Evolutionary conservation across 2,113 vertebrate species (phyloP), one percentile per base, ranked within the genome.

Genomic region (Poeciliopsis occidentalis): DNA sequence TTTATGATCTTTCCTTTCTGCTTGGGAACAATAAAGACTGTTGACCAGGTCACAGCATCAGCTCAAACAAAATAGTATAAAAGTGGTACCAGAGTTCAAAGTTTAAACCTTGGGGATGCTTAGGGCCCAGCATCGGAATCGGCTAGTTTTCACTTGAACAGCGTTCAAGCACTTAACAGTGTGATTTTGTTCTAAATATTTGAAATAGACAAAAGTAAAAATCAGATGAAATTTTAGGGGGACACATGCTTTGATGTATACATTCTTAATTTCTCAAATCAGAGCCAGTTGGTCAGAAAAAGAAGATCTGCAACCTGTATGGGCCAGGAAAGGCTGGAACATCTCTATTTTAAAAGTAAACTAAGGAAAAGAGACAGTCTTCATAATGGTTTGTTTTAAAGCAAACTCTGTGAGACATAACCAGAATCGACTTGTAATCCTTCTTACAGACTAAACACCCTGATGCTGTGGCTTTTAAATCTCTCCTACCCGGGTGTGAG

Each of bases 1-100:
- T 94, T 94, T 91, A 93, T 84, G 81, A 88, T 85, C 85, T 76
- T 74, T 76, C 85, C 82, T 71, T 79, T 89, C 81, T 91, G 85
- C 83, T 83, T 26, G 47, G 73, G 88, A 87, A 92, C 91, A 93
- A 94, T 89, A 73, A 86, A 80, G 72, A 44, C 78, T 31, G 76
- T 32, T 66, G 27, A 61, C 12, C 60, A 69, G 44, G 74, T 90
- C 81, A 74, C 88, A 90, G 80, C 80, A 70, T 39, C 67, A 39
- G 65, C 63, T 83, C 73, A 73, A 60, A 72, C 0, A 65, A 51
- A 19, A n/a, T 0, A 17, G 4, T 3, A 2, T 60, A 15, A 69
- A 57, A 12, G 30, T 27, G 44, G 64, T 67, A 72, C 51, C 71
- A 39, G 27, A 24, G 31, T 15, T 24, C 34, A 70, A 64, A 69